Percentiles rank a stretch among this genome's conserved stretches.
These are phyloP conservation scores for Entosphenus tridentatus DNA, from an alignment of 2,113 vertebrate genomes.

Conservation along the genomic window DNA sequence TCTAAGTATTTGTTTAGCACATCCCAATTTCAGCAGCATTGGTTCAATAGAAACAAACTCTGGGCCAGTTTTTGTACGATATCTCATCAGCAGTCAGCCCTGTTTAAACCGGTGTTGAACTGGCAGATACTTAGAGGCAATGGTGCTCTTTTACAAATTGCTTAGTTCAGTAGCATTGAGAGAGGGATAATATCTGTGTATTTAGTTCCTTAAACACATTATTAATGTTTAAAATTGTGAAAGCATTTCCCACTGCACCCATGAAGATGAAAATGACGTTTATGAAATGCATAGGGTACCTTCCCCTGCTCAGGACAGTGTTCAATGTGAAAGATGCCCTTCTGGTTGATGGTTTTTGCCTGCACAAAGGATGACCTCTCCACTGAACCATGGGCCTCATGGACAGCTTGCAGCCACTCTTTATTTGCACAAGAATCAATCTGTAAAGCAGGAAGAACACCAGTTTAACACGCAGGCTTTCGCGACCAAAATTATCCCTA, in stretches of 20 bases:
- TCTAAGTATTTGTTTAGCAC: no score
- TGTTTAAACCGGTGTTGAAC: no score
- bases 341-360: conserved; percentile 61
- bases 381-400: conserved; percentile 80
- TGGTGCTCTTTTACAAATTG: background rate
- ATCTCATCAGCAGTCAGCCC: no score
- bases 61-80: no score
- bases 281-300: conserved; percentile 11
- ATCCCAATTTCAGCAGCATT: no score
- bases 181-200: background rate
- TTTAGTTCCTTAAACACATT: background rate
- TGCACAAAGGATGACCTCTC: conserved; percentile 66
- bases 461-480: no score
- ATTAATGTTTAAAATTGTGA: background rate
- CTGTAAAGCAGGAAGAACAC: background rate
- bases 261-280: background rate
- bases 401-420: conserved; percentile 74
- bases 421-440: conserved; percentile 4
- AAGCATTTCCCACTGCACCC: no score
- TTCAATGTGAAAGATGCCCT: conserved; percentile 43
- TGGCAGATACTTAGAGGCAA: no score
- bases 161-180: background rate
- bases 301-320: conserved; percentile 20
- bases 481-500: no score
- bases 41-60: no score